Evolutionary conservation across 2,113 vertebrate species (phyloP).

Genomic region (Chaetorhynchus papuensis): DNA sequence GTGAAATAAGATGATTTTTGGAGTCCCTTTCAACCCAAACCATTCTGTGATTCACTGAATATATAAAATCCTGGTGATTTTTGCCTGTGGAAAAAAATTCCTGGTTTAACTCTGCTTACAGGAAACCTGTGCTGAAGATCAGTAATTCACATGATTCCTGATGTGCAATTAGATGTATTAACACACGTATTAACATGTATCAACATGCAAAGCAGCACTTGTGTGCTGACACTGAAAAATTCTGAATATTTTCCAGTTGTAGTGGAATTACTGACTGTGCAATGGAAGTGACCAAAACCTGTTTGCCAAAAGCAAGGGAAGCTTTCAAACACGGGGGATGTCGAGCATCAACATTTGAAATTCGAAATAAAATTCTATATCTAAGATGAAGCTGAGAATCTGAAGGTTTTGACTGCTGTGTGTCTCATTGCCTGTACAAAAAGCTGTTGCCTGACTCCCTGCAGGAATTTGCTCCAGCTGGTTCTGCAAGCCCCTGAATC

Average conservation of each 20-base stretch:
- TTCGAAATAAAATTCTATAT: neutral
- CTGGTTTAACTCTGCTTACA: neutral
- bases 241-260: neutral
- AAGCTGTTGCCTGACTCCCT: neutral
- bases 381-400: neutral
- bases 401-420: neutral
- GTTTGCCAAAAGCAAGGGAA: neutral
- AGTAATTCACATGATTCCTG: neutral
- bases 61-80: neutral
- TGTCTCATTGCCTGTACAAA: neutral
- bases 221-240: neutral
- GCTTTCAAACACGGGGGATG: neutral
- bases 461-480: neutral
- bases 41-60: neutral
- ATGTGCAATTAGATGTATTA: neutral
- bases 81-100: neutral
- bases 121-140: neutral
- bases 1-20: neutral
- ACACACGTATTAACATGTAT: fast-evolving
- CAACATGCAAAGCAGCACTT: neutral
- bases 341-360: neutral
- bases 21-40: neutral
- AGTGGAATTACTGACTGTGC: neutral
- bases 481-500: neutral
- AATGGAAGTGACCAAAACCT: neutral